Conservation (phyloP, 2,113 vertebrate genomes). For the Caloenas nicobarica region DNA sequence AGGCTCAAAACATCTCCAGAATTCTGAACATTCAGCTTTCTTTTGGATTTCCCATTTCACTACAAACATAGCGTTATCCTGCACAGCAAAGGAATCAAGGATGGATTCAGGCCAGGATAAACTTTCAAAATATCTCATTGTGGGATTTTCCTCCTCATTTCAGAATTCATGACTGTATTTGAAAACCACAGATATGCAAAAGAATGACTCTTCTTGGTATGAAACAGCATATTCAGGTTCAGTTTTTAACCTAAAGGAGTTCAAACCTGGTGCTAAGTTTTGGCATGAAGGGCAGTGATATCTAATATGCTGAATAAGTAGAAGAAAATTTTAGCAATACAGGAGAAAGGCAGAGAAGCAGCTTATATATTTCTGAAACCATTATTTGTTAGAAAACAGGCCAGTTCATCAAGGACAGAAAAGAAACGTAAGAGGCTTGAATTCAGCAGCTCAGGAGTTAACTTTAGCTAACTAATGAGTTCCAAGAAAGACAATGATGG, state of each 20-base stretch:
- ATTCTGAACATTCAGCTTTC: neutral
- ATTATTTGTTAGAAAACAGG: neutral
- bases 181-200: slow-evolving; percentile 40
- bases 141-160: neutral
- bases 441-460: neutral
- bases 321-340: neutral
- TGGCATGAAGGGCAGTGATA: neutral
- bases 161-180: neutral
- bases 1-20: neutral
- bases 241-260: neutral
- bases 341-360: neutral
- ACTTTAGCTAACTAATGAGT: neutral
- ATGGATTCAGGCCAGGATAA: slow-evolving; percentile 15
- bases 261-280: neutral
- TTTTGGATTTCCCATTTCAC: neutral
- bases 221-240: neutral
- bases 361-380: neutral
- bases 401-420: neutral
- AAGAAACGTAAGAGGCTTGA: neutral
- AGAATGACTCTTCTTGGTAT: neutral
- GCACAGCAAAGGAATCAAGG: neutral
- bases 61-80: neutral
- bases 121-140: slow-evolving; percentile 12
- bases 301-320: neutral
- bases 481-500: neutral